Base-by-base conservation (phyloP, 2,888 invertebrate genomes). In the Gymnocheta viridis region DNA sequence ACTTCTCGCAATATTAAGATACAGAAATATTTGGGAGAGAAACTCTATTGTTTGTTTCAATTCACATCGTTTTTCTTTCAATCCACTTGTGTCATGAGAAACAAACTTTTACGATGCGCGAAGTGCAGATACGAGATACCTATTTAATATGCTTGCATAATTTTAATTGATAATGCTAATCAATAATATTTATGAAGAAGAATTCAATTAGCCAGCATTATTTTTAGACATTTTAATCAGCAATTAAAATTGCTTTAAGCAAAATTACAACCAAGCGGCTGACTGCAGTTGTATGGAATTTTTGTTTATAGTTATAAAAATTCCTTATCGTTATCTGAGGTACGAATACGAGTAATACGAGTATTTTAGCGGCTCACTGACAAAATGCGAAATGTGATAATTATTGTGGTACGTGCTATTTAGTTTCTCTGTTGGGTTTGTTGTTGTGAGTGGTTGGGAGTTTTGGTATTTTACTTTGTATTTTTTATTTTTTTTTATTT, bases 331-430 rank as follows among this genome's bases (percentile, higher is more conserved):
- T 54, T 64, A 64, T 74, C 47, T 76, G 35, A 58, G 66, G 44
- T 76, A 56, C 35, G 49, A 67, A 44, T 47, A 58, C 35, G 41
- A 74, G 14, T 22, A n/a, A 12, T 9, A 64, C 4, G n/a, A n/a
- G n/a, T 29, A 38, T 29, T 72, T 47, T 38, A 66, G 67, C 81
- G 32, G 74, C 51, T 58, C 35, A 64, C 35, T 58, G 38, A 58
- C 77, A 74, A 79, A n/a, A 58, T 38, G 44, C 51, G 38, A 76
- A 80, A 80, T 76, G 76, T 72, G 72, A 80, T 83, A 80, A 80
- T 76, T 72, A 67, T 76, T 76, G 58, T 83, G 70, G 83, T 83
- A 83, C 83, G 83, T 83, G 83, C 80, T 80, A 76, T 44, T 49
- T 74, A 2, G 47, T 44, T 29, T 32, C 60, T 69, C 17, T 47